Evolutionary conservation across 2,113 vertebrate species (phyloP).

Genomic region (Stegastes partitus): DNA sequence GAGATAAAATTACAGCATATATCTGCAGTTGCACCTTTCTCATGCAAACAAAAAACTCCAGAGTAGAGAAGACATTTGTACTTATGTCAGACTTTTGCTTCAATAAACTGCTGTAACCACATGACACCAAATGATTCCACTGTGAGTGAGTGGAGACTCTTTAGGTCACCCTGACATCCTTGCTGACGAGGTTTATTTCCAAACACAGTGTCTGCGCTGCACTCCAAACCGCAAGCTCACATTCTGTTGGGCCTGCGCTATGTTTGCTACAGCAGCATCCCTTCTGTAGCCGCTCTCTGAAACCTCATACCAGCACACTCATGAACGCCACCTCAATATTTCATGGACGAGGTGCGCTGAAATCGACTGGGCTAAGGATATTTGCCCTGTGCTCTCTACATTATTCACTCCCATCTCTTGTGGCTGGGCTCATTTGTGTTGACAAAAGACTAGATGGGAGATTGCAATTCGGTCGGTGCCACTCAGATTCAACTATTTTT

Average conservation of each 20-base stretch:
- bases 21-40: no score
- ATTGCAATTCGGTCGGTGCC: conserved; percentile 54
- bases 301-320: conserved; percentile 57
- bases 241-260: conserved; percentile 14
- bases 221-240: conserved; percentile 54
- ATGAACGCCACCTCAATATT: conserved; percentile 71
- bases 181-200: conserved; percentile 58
- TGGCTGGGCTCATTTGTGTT: conserved; percentile 76
- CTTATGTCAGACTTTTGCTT: conserved; percentile 12
- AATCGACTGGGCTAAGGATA: conserved; percentile 49
- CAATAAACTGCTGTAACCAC: conserved; percentile 47
- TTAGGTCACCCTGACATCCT: conserved; percentile 58
- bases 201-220: conserved; percentile 47
- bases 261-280: conserved; percentile 21
- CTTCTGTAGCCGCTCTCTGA: conserved; percentile 48
- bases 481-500: conserved; percentile 70
- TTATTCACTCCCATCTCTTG: conserved; percentile 79
- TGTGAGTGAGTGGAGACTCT: conserved; percentile 52
- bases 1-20: neutral
- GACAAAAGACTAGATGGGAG: conserved; percentile 75
- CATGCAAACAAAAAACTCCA: conserved; percentile 16
- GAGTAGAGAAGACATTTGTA: conserved; percentile 4
- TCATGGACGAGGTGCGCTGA: conserved; percentile 64
- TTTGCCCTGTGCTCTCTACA: conserved; percentile 62
- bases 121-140: conserved; percentile 38